These are phyloP conservation scores for Mixornis gularis DNA, from an alignment of 2,113 vertebrate genomes.

Conservation along the genomic window DNA sequence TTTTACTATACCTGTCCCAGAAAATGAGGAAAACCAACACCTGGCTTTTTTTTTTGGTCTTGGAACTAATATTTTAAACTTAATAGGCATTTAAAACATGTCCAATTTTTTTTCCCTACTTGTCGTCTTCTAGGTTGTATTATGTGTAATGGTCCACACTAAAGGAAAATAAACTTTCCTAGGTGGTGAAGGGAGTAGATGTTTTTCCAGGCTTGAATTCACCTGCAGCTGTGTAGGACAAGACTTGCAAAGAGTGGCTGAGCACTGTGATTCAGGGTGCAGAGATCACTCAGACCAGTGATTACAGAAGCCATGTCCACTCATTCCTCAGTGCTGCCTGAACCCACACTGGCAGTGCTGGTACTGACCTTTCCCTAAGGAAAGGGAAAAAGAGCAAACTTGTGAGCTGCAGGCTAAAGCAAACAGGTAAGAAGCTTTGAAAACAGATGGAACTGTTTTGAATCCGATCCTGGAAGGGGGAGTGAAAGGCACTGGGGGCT, in stretches of 20 bases:
- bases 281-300: not conserved
- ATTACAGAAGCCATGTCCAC: not conserved
- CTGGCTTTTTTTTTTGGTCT: not conserved
- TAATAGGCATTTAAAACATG: accelerated
- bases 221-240: not conserved
- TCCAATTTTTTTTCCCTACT: accelerated
- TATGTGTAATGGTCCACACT: not conserved
- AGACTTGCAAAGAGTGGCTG: not conserved
- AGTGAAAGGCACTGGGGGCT: not conserved
- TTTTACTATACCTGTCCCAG: not conserved
- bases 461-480: not conserved
- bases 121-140: not conserved
- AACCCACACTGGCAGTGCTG: not conserved
- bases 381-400: not conserved
- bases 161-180: not conserved
- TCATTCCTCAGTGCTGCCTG: not conserved
- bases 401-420: not conserved
- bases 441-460: not conserved
- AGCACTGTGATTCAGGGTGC: not conserved
- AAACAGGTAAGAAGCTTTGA: not conserved
- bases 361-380: not conserved
- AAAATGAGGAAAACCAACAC: not conserved
- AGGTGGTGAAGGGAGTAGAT: not conserved
- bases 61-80: not conserved
- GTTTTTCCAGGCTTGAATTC: not conserved